Percentiles rank a stretch among this genome's conserved stretches.
Conservation (phyloP, 2,113 vertebrate species). For the Saccopteryx bilineata region DNA sequence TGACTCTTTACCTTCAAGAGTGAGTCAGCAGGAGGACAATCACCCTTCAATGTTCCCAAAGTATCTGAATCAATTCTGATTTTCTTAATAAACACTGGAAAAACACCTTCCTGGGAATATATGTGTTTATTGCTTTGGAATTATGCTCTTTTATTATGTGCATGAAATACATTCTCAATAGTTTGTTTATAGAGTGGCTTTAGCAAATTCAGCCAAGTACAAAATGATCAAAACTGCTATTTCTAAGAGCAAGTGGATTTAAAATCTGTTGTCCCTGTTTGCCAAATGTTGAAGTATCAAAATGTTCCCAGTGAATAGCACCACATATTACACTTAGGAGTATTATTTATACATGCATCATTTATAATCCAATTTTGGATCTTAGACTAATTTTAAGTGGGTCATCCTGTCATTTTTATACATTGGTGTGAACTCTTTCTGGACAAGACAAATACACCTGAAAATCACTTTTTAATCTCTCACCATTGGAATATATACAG, state of each 20-base stretch:
- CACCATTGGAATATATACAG: background rate
- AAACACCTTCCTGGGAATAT: background rate
- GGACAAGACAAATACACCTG: background rate
- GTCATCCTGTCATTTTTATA: background rate
- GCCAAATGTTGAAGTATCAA: constrained; percentile 16
- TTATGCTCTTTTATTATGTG: background rate
- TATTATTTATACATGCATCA: background rate
- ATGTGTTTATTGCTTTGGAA: constrained; percentile 57
- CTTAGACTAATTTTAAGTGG: background rate
- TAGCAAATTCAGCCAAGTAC: constrained; percentile 36
- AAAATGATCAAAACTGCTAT: constrained; percentile 30
- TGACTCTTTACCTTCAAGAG: background rate
- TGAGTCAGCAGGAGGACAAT: background rate
- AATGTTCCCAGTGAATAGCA: background rate
- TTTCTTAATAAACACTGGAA: constrained; percentile 9
- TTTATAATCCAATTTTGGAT: constrained; percentile 18
- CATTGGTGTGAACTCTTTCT: background rate
- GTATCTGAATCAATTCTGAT: background rate
- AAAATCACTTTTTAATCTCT: constrained; percentile 54
- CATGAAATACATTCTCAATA: background rate
- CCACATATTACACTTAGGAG: background rate
- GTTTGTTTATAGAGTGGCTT: constrained; percentile 13
- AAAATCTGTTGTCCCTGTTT: constrained; percentile 29
- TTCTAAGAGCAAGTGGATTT: constrained; percentile 42
- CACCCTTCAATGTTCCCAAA: background rate